Evolutionary conservation across 2,113 vertebrate species (phyloP).

Genomic region (Anarrhichthys ocellatus): DNA sequence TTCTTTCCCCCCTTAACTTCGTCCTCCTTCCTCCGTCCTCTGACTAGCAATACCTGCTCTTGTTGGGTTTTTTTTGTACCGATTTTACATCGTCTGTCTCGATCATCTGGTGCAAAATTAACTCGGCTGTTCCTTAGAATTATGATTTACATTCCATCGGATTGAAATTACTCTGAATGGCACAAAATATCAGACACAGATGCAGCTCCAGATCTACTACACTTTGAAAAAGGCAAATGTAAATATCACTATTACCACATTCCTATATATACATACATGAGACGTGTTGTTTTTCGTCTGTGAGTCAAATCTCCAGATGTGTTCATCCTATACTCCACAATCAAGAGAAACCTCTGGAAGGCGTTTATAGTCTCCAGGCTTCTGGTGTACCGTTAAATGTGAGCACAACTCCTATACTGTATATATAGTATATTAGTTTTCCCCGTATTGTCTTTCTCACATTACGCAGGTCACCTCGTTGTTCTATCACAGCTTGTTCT

Average conservation of each 20-base stretch:
- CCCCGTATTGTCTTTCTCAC: neutral
- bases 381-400: neutral
- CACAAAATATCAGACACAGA: slow-evolving; percentile 3
- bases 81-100: slow-evolving; percentile 35
- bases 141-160: no score
- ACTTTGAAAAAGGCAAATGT: slow-evolving; percentile 14
- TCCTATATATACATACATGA: neutral
- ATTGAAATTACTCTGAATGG: no score
- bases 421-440: neutral
- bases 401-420: neutral
- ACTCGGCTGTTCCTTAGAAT: no score
- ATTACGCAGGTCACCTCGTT: slow-evolving; percentile 10
- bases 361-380: neutral
- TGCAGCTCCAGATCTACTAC: neutral
- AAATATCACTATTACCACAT: neutral
- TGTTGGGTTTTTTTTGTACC: neutral
- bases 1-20: slow-evolving; percentile 32
- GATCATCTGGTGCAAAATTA: neutral
- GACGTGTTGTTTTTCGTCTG: neutral
- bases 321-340: neutral
- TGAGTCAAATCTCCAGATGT: neutral
- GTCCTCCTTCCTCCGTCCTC: slow-evolving; percentile 21
- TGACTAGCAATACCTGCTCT: slow-evolving; percentile 10
- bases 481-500: slow-evolving; percentile 11
- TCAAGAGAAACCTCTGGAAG: neutral